Conservation (phyloP, 2,113 vertebrate genomes). For the Daphoenositta chrysoptera region DNA sequence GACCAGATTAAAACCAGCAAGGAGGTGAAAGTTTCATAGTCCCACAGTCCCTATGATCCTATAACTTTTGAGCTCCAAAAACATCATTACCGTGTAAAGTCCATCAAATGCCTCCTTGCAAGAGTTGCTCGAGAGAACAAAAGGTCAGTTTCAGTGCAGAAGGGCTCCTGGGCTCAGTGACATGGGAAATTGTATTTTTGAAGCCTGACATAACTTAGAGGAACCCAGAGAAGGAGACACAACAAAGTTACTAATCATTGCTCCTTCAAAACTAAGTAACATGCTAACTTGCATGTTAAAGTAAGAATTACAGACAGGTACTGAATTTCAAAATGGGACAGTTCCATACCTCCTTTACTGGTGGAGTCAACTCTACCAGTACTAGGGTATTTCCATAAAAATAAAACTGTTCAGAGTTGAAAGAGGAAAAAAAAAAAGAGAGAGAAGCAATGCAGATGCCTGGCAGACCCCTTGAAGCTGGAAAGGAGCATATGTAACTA, state of each 20-base stretch:
- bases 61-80: conserved; percentile 4
- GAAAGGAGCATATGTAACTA: not conserved
- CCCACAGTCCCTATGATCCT: not conserved
- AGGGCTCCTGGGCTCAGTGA: conserved; percentile 14
- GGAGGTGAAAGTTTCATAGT: not conserved
- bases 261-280: conserved; percentile 31
- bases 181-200: not conserved
- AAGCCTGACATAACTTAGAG: not conserved
- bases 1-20: not conserved
- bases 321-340: not conserved
- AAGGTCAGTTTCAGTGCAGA: conserved; percentile 5
- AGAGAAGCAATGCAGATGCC: not conserved
- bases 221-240: not conserved
- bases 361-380: not conserved
- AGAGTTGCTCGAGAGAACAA: conserved; percentile 10
- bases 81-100: conserved; percentile 45
- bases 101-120: not conserved
- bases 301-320: not conserved
- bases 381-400: not conserved
- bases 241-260: conserved; percentile 3
- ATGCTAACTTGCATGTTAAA: not conserved
- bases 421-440: not conserved
- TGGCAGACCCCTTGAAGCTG: not conserved
- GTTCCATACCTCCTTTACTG: not conserved
- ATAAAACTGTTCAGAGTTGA: not conserved